These are phyloP conservation scores for Semnornis frantzii DNA, from an alignment of 2,113 vertebrate genomes.

Conservation along the genomic window DNA sequence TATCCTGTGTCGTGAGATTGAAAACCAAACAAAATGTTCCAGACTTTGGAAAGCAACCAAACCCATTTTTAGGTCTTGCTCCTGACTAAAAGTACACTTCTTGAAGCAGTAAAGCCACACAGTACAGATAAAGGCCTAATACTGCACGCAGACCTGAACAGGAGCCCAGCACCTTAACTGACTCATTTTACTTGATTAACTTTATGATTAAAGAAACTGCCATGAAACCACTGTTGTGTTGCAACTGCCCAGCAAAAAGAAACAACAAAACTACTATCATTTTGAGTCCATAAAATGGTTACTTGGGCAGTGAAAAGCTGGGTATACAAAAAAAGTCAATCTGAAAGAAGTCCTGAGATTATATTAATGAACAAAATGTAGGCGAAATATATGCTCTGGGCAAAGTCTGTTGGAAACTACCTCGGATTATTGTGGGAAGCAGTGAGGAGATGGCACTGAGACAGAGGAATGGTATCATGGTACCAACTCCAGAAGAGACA, in stretches of 20 bases:
- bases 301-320: not conserved
- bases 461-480: not conserved
- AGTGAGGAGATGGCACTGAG: fast-evolving
- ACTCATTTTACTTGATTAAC: not conserved
- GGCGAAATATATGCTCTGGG: not conserved
- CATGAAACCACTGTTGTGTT: fast-evolving
- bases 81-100: constrained; percentile 5
- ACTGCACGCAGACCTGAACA: not conserved
- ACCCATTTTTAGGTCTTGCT: not conserved
- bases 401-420: not conserved
- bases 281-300: not conserved
- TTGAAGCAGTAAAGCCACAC: not conserved
- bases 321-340: not conserved
- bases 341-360: not conserved
- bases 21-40: not conserved
- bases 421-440: not conserved
- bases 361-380: not conserved
- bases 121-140: not conserved
- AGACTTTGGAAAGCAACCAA: not conserved
- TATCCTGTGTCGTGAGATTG: not conserved
- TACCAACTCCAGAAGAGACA: not conserved
- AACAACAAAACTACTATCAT: not conserved
- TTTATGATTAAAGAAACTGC: not conserved
- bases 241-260: too few relatives aligned
- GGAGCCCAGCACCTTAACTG: not conserved